Conservation (phyloP, 1,140 invertebrate genomes). For the Drosophila athabasca region DNA sequence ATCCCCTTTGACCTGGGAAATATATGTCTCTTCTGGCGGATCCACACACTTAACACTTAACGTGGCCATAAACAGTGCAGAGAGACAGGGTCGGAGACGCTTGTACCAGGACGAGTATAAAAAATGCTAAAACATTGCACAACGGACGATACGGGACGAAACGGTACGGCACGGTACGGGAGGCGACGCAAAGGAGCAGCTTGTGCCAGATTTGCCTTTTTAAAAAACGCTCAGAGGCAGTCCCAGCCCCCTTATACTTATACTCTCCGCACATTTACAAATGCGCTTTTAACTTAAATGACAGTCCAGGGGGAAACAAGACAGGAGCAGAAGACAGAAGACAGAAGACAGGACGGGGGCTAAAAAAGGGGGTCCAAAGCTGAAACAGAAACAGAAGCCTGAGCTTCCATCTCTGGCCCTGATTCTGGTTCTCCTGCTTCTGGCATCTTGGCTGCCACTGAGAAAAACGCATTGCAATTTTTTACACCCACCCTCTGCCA, state of each 20-base stretch:
- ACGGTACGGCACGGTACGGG: slow-evolving; percentile 2
- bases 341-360: not conserved
- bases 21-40: slow-evolving; percentile 5
- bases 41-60: slow-evolving; percentile 55
- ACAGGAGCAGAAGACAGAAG: not conserved
- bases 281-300: slow-evolving; percentile 80
- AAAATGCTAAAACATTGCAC: slow-evolving; percentile 66
- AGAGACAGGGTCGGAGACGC: not conserved
- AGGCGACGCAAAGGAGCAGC: slow-evolving; percentile 14
- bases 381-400: slow-evolving; percentile 18
- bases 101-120: slow-evolving; percentile 9
- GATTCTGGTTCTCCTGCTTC: not conserved
- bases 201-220: slow-evolving; percentile 68
- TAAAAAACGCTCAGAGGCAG: slow-evolving; percentile 63
- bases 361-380: slow-evolving; percentile 6
- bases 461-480: slow-evolving; percentile 69
- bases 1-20: slow-evolving; percentile 7
- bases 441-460: slow-evolving; percentile 18
- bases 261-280: slow-evolving; percentile 53
- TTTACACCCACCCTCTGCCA: slow-evolving; percentile 29
- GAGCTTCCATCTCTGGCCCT: not conserved
- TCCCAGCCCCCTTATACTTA: not conserved
- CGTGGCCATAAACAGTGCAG: slow-evolving; percentile 27
- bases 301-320: slow-evolving; percentile 45
- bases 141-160: slow-evolving; percentile 11